Percentiles rank a stretch among this genome's conserved stretches.
These are phyloP conservation scores for Monochamus alternatus DNA, from an alignment of 2,888 invertebrate genomes.

Conservation along the genomic window DNA sequence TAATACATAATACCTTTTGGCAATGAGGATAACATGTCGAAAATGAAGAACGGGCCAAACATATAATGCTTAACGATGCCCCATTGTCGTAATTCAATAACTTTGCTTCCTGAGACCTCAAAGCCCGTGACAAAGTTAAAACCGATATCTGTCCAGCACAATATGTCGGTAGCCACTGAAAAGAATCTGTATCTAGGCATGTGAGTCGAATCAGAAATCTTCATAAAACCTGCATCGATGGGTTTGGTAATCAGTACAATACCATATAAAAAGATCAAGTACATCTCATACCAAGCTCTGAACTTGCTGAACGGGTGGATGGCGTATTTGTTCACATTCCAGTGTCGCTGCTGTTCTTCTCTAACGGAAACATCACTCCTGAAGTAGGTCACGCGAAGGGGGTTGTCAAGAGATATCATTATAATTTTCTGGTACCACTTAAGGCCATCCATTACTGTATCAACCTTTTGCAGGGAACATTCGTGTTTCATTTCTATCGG, in stretches of 20 bases:
- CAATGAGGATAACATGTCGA: slow-evolving; percentile 12
- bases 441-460: background rate
- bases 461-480: background rate
- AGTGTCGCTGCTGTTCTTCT: slow-evolving; percentile 49
- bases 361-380: slow-evolving; percentile 49
- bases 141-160: slow-evolving; percentile 43
- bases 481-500: background rate
- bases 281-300: slow-evolving; percentile 46
- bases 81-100: slow-evolving; percentile 3
- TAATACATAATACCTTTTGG: background rate
- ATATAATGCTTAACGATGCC: background rate
- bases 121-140: slow-evolving; percentile 51
- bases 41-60: background rate
- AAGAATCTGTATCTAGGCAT: background rate
- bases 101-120: background rate
- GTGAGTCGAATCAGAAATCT: background rate
- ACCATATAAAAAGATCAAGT: slow-evolving; percentile 46
- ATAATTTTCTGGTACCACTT: background rate
- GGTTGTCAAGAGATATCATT: background rate
- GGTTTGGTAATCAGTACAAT: slow-evolving; percentile 43
- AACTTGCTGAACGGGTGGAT: slow-evolving; percentile 53
- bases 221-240: slow-evolving; percentile 41
- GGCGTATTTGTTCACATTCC: slow-evolving; percentile 32
- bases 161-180: slow-evolving; percentile 24
- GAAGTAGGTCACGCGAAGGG: slow-evolving; percentile 31